Base-by-base conservation (phyloP, 1,140 invertebrate genomes). In the Oryctes rhinoceros region DNA sequence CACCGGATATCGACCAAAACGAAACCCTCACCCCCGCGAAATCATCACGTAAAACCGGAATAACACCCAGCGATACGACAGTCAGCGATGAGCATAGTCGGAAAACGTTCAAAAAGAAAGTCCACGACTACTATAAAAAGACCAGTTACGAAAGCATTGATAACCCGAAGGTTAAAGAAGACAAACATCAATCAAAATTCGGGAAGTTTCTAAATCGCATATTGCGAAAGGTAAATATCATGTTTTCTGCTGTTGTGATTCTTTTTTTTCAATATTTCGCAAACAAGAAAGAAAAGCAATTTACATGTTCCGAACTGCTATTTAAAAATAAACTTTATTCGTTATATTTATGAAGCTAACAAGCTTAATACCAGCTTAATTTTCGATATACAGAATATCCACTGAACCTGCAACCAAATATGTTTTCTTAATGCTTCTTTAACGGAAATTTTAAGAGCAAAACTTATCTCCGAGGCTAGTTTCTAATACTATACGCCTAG, bases 171-270 rank as follows among this genome's bases (percentile, higher is more conserved):
- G 78, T 79, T 15, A 79, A 71, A 71, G 35, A 20, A 37, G 24
- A 20, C n/a, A 39, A 35, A 37, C 49, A 37, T 79, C 24, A 67
- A 20, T 62, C 49, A 4, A 79, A 79, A 37, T 67, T 79, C 18
- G n/a, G 30, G 35, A 79, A 79, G 15, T 79, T 79, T 79, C 24
- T 79, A 24, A 79, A 67, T 24, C 18, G 53, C 13, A 9, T 79
- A 65, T 79, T 79, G 49, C 78, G 78, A 39, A 79, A 79, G 78
- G 78, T 79, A 79, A 79, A 62, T 65, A 78, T 59, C 15, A 7
- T 49, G 11, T 62, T 48, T 78, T 74, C 24, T 35, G 37, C 1
- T 76, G 5, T 10, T 62, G 53, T 62, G 15, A 62, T 62, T 62
- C 3, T 15, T 62, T 7, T 18, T 15, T 62, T 20, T 30, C 13